These are phyloP conservation scores for Scaptomyza tumidula DNA, from an alignment of 2,888 invertebrate species.

Conservation along the genomic window DNA sequence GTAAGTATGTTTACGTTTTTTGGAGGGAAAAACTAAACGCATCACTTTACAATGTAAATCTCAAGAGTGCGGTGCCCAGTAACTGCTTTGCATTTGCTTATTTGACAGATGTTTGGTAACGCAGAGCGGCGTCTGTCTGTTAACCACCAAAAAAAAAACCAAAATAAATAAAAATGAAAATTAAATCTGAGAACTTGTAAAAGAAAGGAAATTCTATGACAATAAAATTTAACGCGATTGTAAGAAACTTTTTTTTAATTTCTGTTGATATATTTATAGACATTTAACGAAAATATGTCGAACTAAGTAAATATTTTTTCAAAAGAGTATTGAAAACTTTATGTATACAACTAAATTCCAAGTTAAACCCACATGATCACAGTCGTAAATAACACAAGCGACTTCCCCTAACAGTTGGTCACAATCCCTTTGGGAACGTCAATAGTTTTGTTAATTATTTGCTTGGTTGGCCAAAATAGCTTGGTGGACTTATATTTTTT, in stretches of 20 bases:
- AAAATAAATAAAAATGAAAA: neutral
- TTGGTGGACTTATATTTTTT: conserved; percentile 36
- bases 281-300: too few relatives aligned
- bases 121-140: conserved; percentile 39
- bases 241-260: too few relatives aligned
- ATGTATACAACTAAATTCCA: conserved; percentile 19
- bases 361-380: conserved; percentile 31
- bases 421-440: conserved; percentile 41
- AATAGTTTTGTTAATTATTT: conserved; percentile 68
- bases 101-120: conserved; percentile 54
- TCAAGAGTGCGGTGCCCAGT: conserved; percentile 73
- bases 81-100: conserved; percentile 64
- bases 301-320: too few relatives aligned
- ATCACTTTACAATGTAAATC: conserved; percentile 81
- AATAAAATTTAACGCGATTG: conserved; percentile 3
- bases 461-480: conserved; percentile 56
- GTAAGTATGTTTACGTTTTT: neutral
- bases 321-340: too few relatives aligned
- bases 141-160: neutral
- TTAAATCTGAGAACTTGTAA: conserved; percentile 13
- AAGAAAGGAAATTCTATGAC: neutral
- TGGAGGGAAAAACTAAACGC: conserved; percentile 23
- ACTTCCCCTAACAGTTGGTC: conserved; percentile 1
- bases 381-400: conserved; percentile 35
- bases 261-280: too few relatives aligned